These are phyloP conservation scores for Raphicerus campestris DNA, from an alignment of 2,113 vertebrate genomes.

Conservation along the genomic window DNA sequence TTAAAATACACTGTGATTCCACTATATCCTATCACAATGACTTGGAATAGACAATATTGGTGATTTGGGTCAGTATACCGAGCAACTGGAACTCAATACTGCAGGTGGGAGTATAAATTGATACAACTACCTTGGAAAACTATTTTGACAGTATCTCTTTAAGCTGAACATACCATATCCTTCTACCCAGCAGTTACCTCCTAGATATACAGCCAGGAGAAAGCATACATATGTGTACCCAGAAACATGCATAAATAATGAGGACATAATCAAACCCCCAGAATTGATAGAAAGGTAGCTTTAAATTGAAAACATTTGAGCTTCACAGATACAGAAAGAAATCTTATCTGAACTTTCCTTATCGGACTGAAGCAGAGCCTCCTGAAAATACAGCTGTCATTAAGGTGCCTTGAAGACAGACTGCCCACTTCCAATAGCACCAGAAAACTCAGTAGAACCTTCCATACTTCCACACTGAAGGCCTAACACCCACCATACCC, in stretches of 20 bases:
- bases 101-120: background rate
- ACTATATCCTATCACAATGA: background rate
- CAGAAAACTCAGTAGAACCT: background rate
- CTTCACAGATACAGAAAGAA: background rate
- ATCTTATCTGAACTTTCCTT: background rate
- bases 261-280: background rate
- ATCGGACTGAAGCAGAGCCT: background rate
- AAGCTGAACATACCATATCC: background rate
- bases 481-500: background rate
- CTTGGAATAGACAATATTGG: background rate
- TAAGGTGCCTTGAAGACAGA: background rate
- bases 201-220: background rate
- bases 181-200: background rate
- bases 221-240: background rate
- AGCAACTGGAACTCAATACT: background rate
- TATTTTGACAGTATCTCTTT: background rate
- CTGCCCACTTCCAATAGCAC: background rate
- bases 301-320: constrained; percentile 1
- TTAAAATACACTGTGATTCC: background rate
- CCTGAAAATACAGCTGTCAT: background rate
- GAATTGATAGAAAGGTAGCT: background rate
- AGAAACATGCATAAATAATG: background rate
- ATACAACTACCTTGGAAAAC: background rate
- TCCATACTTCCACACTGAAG: background rate
- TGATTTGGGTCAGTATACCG: background rate